phyloP scores from a whole-genome alignment of 2,888 invertebrate genomes.

The Mamestra brassicae region DNA sequence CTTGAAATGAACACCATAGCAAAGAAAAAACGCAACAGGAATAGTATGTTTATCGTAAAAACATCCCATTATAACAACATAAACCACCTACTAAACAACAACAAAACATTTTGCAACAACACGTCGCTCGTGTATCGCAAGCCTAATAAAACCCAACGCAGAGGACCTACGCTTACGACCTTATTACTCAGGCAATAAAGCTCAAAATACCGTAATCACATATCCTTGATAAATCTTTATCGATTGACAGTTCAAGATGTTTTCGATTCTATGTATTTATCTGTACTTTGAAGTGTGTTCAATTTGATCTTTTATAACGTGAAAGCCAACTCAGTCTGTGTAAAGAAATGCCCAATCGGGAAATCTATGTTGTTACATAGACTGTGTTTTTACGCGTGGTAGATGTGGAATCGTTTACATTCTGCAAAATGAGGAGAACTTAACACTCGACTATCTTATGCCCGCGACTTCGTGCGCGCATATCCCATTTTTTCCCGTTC shows the following conservation, averaged over 20 bases:
- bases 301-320: slow-evolving; percentile 57
- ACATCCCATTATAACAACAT: background rate
- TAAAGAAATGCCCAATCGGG: slow-evolving; percentile 41
- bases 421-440: too few species aligned
- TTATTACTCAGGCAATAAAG: slow-evolving; percentile 50
- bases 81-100: background rate
- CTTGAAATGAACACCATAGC: too few species aligned
- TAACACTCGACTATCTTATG: too few species aligned
- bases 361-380: slow-evolving; percentile 27
- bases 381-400: slow-evolving; percentile 30
- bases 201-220: slow-evolving; percentile 40
- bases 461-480: too few species aligned
- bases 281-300: slow-evolving; percentile 64
- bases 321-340: slow-evolving; percentile 39
- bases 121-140: slow-evolving; percentile 16
- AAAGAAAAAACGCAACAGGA: background rate
- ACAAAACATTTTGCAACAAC: slow-evolving; percentile 26
- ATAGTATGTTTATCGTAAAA: background rate
- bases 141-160: slow-evolving; percentile 33
- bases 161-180: slow-evolving; percentile 19
- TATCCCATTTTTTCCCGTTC: too few species aligned
- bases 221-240: slow-evolving; percentile 57
- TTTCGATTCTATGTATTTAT: slow-evolving; percentile 70
- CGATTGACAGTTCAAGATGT: slow-evolving; percentile 67
- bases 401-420: background rate